phyloP scores from a whole-genome alignment of 2,888 invertebrate species.

The Rhamnusium bicolor region DNA sequence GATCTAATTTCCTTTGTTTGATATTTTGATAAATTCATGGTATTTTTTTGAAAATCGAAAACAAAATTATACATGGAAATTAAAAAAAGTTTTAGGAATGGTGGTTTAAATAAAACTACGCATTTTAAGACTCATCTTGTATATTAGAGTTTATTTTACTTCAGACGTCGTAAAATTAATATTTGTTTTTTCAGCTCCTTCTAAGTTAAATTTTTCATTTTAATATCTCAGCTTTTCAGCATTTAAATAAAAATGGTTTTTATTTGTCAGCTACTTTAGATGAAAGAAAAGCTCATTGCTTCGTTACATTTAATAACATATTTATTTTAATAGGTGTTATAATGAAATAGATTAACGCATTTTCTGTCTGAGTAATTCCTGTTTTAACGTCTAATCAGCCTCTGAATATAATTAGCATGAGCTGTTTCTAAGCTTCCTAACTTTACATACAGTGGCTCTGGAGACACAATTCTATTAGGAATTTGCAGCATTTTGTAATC shows the following conservation, averaged over 20 bases:
- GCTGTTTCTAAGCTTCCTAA: constrained; percentile 1
- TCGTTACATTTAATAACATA: constrained; percentile 11
- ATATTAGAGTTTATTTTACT: not conserved
- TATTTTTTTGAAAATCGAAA: too few species aligned
- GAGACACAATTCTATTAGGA: constrained; percentile 31
- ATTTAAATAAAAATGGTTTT: not conserved
- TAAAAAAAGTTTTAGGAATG: too few species aligned
- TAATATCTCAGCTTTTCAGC: not conserved
- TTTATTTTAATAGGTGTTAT: constrained; percentile 8
- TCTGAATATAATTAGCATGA: constrained; percentile 17
- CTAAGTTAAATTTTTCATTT: not conserved
- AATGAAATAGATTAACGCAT: constrained; percentile 20
- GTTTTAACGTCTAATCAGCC: constrained; percentile 19
- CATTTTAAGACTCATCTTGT: too few species aligned
- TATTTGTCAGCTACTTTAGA: not conserved
- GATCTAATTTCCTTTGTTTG: too few species aligned
- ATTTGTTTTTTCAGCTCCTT: not conserved
- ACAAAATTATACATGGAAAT: too few species aligned
- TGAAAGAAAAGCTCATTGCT: not conserved
- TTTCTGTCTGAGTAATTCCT: constrained; percentile 3
- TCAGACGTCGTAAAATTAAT: not conserved
- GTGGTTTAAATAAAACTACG: too few species aligned
- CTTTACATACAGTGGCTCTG: constrained; percentile 13
- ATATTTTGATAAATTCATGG: too few species aligned
- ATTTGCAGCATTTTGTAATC: constrained; percentile 31